Evolutionary conservation across 2,888 invertebrate species (phyloP).

Genomic region (Drosophila tanythrix): DNA sequence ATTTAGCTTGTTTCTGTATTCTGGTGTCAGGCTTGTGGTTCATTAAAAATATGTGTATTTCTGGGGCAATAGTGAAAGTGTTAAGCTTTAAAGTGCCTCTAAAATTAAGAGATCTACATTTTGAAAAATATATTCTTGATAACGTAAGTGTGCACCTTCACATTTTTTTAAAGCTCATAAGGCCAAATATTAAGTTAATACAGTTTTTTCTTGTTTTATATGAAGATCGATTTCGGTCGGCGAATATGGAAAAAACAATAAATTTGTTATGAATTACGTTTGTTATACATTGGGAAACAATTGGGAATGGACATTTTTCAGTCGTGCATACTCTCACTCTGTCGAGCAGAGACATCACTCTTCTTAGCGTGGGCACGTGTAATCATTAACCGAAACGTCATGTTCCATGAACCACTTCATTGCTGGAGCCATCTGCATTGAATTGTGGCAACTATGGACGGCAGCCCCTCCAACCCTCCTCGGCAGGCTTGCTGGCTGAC

Average conservation of each 20-base stretch:
- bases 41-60: background rate
- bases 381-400: constrained; percentile 64
- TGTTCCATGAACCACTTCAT: constrained; percentile 68
- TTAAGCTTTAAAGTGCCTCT: background rate
- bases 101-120: background rate
- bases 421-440: constrained; percentile 19
- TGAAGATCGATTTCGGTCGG: background rate
- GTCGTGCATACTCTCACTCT: background rate
- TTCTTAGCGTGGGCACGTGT: constrained; percentile 59
- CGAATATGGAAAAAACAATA: background rate
- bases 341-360: background rate
- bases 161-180: too few relatives aligned
- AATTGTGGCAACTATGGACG: constrained; percentile 17
- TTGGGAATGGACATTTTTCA: background rate
- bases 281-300: background rate
- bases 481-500: constrained; percentile 10
- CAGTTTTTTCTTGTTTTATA: background rate
- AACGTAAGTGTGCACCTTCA: background rate
- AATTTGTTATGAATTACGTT: background rate
- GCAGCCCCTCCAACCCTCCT: background rate
- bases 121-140: background rate
- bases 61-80: background rate
- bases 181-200: background rate
- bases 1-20: background rate
- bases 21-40: background rate